phyloP scores from a whole-genome alignment of 1,140 invertebrate genomes.

The Temnothorax curvispinosus region DNA sequence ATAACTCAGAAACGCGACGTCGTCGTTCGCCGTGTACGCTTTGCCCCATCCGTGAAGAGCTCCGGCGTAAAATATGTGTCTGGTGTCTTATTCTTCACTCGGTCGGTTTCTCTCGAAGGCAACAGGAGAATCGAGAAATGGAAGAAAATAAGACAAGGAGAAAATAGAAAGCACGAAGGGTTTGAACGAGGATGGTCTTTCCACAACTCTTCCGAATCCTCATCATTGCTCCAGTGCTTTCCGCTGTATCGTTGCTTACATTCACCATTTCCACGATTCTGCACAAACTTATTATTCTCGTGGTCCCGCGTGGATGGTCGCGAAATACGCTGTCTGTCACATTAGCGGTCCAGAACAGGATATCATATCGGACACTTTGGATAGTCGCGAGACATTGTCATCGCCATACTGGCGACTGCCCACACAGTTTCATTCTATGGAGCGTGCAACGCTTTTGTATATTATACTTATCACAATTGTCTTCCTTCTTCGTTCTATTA shows the following conservation, averaged over 20 bases:
- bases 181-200: constrained; percentile 53
- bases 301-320: constrained; percentile 73
- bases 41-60: constrained; percentile 75
- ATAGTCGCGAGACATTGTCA: constrained; percentile 70
- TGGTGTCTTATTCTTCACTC: constrained; percentile 85
- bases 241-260: constrained; percentile 40
- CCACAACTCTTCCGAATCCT: constrained; percentile 55
- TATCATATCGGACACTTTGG: constrained; percentile 79
- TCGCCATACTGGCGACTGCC: constrained; percentile 70
- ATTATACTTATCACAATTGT: neutral
- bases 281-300: constrained; percentile 82
- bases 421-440: neutral
- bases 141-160: constrained; percentile 62
- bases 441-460: neutral
- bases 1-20: constrained; percentile 80
- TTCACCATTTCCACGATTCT: constrained; percentile 68
- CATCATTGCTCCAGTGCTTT: constrained; percentile 56
- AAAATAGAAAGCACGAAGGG: constrained; percentile 24
- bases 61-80: constrained; percentile 82
- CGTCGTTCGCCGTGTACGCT: constrained; percentile 69
- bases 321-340: constrained; percentile 83
- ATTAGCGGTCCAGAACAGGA: constrained; percentile 78
- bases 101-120: constrained; percentile 72
- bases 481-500: neutral
- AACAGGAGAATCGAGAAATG: constrained; percentile 54